Conservation (phyloP, 2,797 vertebrate species). For the Allenopithecus nigroviridis region DNA sequence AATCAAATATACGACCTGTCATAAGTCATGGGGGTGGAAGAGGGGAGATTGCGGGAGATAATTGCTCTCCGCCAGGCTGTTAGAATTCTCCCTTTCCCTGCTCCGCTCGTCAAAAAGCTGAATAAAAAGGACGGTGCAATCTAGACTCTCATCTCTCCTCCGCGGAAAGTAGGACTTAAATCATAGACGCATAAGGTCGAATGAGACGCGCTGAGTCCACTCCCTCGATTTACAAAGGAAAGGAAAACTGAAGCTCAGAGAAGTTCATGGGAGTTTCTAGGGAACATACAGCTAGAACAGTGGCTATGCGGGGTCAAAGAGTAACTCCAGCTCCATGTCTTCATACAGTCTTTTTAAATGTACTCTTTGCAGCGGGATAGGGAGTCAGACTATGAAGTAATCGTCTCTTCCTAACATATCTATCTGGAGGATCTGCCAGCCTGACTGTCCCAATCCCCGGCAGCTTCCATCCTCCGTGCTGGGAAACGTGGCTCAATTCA, state of each 20-base stretch:
- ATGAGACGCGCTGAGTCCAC: not conserved
- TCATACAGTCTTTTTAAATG: not conserved
- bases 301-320: not conserved
- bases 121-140: not conserved
- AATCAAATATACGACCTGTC: slow-evolving; percentile 75
- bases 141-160: not conserved
- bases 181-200: not conserved
- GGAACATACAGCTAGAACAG: not conserved
- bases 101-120: not conserved
- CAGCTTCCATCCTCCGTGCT: not conserved
- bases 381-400: not conserved
- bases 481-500: not conserved
- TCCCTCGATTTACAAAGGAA: not conserved
- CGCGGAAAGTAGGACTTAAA: not conserved
- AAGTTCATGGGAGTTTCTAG: not conserved
- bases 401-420: not conserved
- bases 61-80: not conserved
- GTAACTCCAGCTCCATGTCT: not conserved
- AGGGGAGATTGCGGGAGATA: not conserved
- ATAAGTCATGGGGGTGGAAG: not conserved
- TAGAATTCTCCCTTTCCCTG: not conserved
- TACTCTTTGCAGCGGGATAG: not conserved
- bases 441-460: not conserved
- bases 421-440: not conserved
- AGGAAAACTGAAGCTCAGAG: not conserved